Evolutionary conservation across 1,140 invertebrate species (phyloP).

Genomic region (Eubasilissa regina): DNA sequence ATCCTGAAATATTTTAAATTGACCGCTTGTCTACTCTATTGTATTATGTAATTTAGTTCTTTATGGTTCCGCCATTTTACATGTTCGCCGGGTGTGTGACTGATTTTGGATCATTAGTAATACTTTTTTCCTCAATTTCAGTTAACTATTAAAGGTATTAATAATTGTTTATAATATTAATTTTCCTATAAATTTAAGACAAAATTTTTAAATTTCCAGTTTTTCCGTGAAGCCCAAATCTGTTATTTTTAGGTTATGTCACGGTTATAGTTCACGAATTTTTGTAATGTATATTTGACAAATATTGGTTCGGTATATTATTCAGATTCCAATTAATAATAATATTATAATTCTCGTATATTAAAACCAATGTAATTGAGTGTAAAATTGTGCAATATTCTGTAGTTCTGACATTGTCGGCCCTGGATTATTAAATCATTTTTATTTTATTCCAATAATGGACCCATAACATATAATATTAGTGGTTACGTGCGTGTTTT

Average conservation of each 20-base stretch:
- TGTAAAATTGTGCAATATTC: constrained; percentile 21
- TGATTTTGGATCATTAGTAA: background rate
- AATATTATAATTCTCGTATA: background rate
- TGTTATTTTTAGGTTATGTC: constrained; percentile 30
- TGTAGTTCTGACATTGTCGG: background rate
- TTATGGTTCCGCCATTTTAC: constrained; percentile 29
- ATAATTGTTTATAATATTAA: background rate
- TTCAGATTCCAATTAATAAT: background rate
- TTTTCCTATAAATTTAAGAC: background rate
- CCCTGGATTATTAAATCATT: too few relatives aligned
- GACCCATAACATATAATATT: too few relatives aligned
- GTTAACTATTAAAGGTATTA: constrained; percentile 17
- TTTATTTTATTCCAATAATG: too few relatives aligned
- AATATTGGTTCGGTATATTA: background rate
- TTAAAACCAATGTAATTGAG: background rate
- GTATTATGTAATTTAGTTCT: constrained; percentile 15
- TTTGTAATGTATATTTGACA: background rate
- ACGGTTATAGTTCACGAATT: constrained; percentile 14
- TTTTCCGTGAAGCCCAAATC: background rate
- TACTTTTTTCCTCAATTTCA: constrained; percentile 1
- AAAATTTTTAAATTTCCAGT: background rate
- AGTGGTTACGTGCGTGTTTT: too few relatives aligned
- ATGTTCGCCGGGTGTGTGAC: constrained; percentile 17
- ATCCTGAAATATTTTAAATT: background rate
- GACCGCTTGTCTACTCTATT: background rate